A percentile compares a stretch with the other conserved stretches of the same genome.
Evolutionary conservation across 2,888 invertebrate species (phyloP).

Genomic region (Atethmia centrago): DNA sequence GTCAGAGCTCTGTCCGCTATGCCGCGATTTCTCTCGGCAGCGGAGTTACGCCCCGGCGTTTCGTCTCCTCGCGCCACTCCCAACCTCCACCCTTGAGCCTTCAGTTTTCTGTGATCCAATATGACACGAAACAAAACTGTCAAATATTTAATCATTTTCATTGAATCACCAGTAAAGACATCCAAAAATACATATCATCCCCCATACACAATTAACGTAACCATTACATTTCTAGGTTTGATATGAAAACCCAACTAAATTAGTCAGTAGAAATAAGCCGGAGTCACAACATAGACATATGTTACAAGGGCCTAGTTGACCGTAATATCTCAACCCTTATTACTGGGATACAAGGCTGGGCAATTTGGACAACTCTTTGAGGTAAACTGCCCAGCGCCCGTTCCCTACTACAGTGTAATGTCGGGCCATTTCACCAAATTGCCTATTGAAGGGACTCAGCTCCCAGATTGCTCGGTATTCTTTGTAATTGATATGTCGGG

Average conservation of each 20-base stretch:
- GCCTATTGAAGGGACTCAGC: conserved; percentile 68
- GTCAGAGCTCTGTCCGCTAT: no score
- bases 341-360: conserved; percentile 60
- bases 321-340: conserved; percentile 75
- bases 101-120: not conserved
- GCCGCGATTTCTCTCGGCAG: no score
- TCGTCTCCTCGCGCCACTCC: no score
- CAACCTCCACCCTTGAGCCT: no score
- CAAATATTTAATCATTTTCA: not conserved
- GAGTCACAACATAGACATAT: conserved; percentile 65
- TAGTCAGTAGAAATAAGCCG: conserved; percentile 53
- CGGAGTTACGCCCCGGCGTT: no score
- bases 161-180: not conserved
- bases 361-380: conserved; percentile 69
- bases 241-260: conserved; percentile 52
- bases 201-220: conserved; percentile 1
- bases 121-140: not conserved
- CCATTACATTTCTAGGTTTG: conserved; percentile 53
- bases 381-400: conserved; percentile 69
- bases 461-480: conserved; percentile 61
- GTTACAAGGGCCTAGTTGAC: conserved; percentile 70
- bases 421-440: conserved; percentile 64
- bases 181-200: conserved; percentile 6
- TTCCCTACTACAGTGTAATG: conserved; percentile 69
- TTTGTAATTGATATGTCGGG: conserved; percentile 58